Base-by-base conservation (phyloP, 2,113 vertebrate genomes). In the Protobothrops flavoviridis region DNA sequence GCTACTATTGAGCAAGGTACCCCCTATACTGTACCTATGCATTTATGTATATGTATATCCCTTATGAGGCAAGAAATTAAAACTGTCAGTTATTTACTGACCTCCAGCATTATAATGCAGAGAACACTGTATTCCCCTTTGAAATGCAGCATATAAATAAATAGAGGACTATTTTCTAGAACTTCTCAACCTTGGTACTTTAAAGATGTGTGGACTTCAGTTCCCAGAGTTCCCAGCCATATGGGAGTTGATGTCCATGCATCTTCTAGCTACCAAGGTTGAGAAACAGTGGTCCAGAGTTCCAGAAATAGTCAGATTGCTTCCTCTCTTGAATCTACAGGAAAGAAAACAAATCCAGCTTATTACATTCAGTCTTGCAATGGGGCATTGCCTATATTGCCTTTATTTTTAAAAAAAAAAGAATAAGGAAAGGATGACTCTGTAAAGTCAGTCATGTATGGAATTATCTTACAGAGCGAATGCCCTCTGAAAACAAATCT, bases 401-500 rank as follows among this genome's bases (percentile, higher is more conserved):
- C n/a, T 86, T 85, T 87, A 8, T 29, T 64, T 55, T 20, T 6
- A 1, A 81, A 74, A 74, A 61, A n/a, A n/a, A 15, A 2, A 57
- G 56, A 21, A 57, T 57, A 59, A n/a, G 48, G 55, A 10, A 91
- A 91, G 48, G n/a, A 29, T 20, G 26, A 91, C 8, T 52, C n/a
- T 39, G 0, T 12, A 91, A 5, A 55, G 45, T 90, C 59, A 69
- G 2, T 43, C 43, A 56, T 55, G 50, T 43, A 23, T 48, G 53
- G 33, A 43, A 85, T 61, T 87, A 59, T 91, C 43, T 61, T 86
- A 33, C 45, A n/a, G 53, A 9, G 23, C 94, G 55, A 90, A 94
- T 94, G 0, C n/a, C 95, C 95, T 94, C 90, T 95, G 93, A 95
- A 96, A 97, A 95, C 39, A 85, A 93, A 93, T 90, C 92, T 6